Percentiles rank a stretch among this genome's conserved stretches.
phyloP scores from a whole-genome alignment of 2,797 vertebrate genomes.

The Carcharodon carcharias region DNA sequence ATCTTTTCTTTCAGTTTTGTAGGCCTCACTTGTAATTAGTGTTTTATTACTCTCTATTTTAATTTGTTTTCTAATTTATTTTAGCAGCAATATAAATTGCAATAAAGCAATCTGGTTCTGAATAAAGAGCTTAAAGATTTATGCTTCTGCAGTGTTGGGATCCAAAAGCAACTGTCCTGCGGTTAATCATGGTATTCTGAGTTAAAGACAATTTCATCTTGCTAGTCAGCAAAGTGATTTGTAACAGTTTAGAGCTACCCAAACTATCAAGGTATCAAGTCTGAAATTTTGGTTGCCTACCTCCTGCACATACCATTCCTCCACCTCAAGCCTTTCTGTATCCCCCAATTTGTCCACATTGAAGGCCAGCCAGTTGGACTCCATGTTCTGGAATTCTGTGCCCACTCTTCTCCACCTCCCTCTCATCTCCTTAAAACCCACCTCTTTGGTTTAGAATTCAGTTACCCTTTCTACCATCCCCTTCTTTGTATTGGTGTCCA shows the following conservation, averaged over 20 bases:
- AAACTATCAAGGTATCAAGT: neutral
- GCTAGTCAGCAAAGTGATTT: neutral
- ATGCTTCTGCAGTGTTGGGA: neutral
- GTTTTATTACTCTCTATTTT: neutral
- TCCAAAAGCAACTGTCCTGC: neutral
- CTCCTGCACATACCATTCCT: neutral
- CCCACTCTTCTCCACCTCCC: neutral
- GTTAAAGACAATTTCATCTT: neutral
- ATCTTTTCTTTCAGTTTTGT: neutral
- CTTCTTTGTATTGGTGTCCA: neutral
- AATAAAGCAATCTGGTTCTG: neutral
- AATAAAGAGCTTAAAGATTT: neutral
- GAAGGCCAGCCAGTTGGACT: neutral
- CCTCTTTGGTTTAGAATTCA: neutral
- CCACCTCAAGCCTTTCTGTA: neutral
- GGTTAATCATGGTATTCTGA: neutral
- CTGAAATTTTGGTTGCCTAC: neutral
- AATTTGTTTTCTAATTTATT: neutral
- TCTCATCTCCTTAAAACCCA: neutral
- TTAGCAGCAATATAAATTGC: conserved; percentile 2
- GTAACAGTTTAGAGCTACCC: neutral
- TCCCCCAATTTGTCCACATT: neutral
- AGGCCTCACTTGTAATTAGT: neutral
- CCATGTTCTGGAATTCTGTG: neutral
- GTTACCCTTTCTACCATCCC: neutral